Conservation (phyloP, 2,797 vertebrate genomes). For the Parauchenoglanis ngamensis region DNA sequence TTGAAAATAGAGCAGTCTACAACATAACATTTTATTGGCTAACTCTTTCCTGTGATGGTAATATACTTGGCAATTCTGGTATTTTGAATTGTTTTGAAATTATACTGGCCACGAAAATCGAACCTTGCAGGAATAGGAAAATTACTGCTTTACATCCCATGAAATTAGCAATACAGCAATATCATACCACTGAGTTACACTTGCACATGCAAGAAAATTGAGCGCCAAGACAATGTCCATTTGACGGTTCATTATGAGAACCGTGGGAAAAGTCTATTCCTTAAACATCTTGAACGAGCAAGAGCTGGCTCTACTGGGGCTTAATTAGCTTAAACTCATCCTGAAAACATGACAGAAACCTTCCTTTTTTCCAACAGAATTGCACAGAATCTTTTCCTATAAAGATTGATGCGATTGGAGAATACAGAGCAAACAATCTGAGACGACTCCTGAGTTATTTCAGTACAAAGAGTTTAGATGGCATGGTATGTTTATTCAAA, state of each 20-base stretch:
- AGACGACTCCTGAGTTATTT: neutral
- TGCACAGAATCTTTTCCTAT: neutral
- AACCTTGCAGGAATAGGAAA: neutral
- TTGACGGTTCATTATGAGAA: conserved; percentile 16
- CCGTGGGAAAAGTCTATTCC: conserved; percentile 3
- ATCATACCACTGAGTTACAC: neutral
- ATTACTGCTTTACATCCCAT: neutral
- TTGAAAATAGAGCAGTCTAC: neutral
- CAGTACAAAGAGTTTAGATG: neutral
- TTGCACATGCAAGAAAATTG: neutral
- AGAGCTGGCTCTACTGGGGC: neutral
- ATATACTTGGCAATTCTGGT: neutral
- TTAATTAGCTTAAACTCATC: conserved; percentile 9
- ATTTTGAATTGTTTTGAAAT: neutral
- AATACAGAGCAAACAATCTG: neutral
- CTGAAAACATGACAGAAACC: neutral
- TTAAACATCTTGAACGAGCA: neutral
- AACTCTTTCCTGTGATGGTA: neutral
- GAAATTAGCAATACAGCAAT: neutral
- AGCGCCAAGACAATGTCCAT: neutral
- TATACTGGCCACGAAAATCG: neutral
- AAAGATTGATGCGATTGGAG: neutral
- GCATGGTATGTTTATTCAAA: neutral
- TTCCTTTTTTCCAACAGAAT: neutral
- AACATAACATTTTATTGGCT: neutral